A percentile compares a stretch with the other conserved stretches of the same genome.
Conservation (phyloP, 2,888 invertebrate species). For the Ecliptopera silaceata region DNA sequence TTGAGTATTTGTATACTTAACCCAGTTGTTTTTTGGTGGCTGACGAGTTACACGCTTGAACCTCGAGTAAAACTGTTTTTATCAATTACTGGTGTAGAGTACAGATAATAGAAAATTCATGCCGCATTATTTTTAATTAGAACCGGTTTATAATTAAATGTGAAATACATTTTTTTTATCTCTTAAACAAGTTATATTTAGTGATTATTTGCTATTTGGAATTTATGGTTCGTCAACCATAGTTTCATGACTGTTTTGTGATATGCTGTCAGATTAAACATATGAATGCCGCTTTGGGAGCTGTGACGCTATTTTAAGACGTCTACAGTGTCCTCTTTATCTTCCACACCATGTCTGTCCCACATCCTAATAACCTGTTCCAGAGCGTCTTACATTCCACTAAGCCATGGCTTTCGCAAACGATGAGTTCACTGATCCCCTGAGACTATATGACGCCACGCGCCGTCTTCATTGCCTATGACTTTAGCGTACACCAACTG, state of each 20-base stretch:
- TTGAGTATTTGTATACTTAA: neutral
- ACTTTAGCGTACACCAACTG: slow-evolving; percentile 34
- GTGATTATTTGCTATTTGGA: too few relatives aligned
- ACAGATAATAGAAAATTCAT: neutral
- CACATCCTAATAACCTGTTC: slow-evolving; percentile 35
- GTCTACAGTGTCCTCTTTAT: slow-evolving; percentile 2
- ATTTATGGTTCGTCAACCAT: too few relatives aligned
- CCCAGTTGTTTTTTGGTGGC: neutral
- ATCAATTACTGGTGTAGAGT: neutral
- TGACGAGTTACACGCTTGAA: neutral
- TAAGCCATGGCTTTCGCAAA: slow-evolving; percentile 50
- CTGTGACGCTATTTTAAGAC: neutral
- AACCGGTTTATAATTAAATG: neutral
- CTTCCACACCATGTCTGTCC: slow-evolving; percentile 23
- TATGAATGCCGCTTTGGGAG: too few relatives aligned
- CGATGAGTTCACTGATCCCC: slow-evolving; percentile 61
- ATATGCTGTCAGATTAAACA: too few relatives aligned
- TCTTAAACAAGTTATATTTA: too few relatives aligned
- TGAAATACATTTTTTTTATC: too few relatives aligned
- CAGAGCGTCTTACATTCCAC: slow-evolving; percentile 31
- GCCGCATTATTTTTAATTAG: neutral
- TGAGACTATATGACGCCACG: slow-evolving; percentile 59
- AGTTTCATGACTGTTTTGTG: too few relatives aligned
- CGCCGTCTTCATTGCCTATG: slow-evolving; percentile 42
- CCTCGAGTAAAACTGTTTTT: neutral